Evolutionary conservation across 2,888 invertebrate genomes (phyloP).

Genomic region (Caenorhabditis sinica): DNA sequence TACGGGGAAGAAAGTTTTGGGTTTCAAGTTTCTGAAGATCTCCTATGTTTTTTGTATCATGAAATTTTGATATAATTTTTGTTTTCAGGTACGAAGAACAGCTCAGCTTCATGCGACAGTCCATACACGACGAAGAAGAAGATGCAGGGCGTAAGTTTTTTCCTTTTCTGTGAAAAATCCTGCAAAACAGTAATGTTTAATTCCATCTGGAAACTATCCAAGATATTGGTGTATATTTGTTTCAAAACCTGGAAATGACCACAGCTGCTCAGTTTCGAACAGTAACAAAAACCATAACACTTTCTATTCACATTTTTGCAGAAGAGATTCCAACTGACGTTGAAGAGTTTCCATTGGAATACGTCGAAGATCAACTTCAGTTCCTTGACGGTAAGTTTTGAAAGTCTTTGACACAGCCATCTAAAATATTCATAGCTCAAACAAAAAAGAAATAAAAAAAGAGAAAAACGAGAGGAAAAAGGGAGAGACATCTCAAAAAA

Average conservation of each 20-base stretch:
- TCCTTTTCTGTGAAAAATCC: background rate
- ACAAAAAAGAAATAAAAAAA: conserved; percentile 4
- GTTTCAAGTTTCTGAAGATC: background rate
- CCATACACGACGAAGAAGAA: conserved; percentile 73
- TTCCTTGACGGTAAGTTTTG: conserved; percentile 47
- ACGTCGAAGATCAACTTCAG: conserved; percentile 59
- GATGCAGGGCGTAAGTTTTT: conserved; percentile 44
- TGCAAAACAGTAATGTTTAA: too few relatives aligned
- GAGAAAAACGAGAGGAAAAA: conserved; percentile 15
- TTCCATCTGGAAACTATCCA: too few relatives aligned
- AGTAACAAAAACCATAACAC: too few relatives aligned
- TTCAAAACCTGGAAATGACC: too few relatives aligned
- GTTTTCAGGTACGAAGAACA: conserved; percentile 75
- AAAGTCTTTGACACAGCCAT: background rate
- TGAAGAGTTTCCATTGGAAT: conserved; percentile 55
- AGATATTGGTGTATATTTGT: too few relatives aligned
- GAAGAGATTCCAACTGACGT: conserved; percentile 50
- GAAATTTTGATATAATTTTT: background rate
- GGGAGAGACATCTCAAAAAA: conserved; percentile 26
- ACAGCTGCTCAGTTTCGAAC: background rate
- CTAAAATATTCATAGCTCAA: conserved; percentile 43
- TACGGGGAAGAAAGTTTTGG: background rate
- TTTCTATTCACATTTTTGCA: too few relatives aligned
- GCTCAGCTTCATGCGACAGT: conserved; percentile 74
- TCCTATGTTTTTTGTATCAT: too few relatives aligned